These are phyloP conservation scores for Porphyrio hochstetteri DNA, from an alignment of 2,113 vertebrate genomes.

Conservation along the genomic window DNA sequence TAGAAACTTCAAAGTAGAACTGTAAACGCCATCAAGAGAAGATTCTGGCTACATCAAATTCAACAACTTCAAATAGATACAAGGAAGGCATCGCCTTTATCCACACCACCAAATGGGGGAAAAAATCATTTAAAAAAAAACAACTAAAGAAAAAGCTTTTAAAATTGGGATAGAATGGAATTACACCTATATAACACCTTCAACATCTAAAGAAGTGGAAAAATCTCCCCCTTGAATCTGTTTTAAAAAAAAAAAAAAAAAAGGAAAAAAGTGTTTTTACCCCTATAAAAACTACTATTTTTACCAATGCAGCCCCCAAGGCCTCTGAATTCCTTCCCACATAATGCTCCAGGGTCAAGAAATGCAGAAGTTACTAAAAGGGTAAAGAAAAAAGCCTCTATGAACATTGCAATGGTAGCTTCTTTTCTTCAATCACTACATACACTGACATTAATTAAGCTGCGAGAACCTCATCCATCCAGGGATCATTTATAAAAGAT, in stretches of 20 bases:
- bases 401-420: background rate
- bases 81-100: background rate
- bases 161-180: background rate
- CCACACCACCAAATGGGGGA: background rate
- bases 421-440: background rate
- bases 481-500: background rate
- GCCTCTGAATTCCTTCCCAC: background rate
- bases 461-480: background rate
- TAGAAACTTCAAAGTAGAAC: background rate
- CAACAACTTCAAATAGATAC: background rate
- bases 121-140: background rate
- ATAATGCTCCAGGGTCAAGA: background rate
- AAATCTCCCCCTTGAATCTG: background rate
- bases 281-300: background rate
- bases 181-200: background rate
- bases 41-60: background rate
- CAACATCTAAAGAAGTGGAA: background rate
- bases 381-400: rapidly evolving
- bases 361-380: background rate
- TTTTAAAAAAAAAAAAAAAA: background rate
- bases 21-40: background rate
- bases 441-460: background rate
- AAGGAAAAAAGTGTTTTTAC: background rate
- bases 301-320: background rate
- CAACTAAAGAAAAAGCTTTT: background rate